Conservation (phyloP, 1,140 invertebrate species). For the Paralvinella palmiformis region DNA sequence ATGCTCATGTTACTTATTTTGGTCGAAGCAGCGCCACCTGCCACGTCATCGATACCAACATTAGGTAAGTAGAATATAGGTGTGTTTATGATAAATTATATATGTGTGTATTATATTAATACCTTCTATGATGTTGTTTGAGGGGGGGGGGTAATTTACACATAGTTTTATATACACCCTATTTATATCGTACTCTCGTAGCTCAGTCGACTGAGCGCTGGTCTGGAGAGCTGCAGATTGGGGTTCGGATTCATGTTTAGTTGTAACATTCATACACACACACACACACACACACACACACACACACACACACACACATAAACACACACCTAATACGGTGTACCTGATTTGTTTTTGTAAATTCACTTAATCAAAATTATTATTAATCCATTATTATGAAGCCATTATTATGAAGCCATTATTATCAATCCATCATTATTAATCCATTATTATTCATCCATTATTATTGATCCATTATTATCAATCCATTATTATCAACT, state of each 20-base stretch:
- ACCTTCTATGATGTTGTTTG: too few species aligned
- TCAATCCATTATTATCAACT: background rate
- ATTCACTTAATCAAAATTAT: too few species aligned
- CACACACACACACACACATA: background rate
- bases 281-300: background rate
- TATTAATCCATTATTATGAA: background rate
- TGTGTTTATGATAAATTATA: background rate
- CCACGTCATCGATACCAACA: slow-evolving; percentile 16
- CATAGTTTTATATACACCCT: too few species aligned
- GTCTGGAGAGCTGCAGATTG: background rate
- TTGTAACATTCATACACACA: background rate
- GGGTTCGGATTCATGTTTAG: background rate
- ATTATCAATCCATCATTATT: background rate
- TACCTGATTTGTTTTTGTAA: too few species aligned
- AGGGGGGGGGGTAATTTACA: too few species aligned
- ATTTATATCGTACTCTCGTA: background rate
- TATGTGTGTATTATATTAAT: too few species aligned
- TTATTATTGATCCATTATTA: background rate
- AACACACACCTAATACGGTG: background rate
- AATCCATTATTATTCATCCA: background rate
- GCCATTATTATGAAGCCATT: background rate
- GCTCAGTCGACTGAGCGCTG: background rate
- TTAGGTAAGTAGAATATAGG: slow-evolving; percentile 14
- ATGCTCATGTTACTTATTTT: slow-evolving; percentile 20
- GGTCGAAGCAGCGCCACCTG: slow-evolving; percentile 18